Evolutionary conservation across 2,797 vertebrate genomes (phyloP).

Genomic region (Streptopelia turtur): DNA sequence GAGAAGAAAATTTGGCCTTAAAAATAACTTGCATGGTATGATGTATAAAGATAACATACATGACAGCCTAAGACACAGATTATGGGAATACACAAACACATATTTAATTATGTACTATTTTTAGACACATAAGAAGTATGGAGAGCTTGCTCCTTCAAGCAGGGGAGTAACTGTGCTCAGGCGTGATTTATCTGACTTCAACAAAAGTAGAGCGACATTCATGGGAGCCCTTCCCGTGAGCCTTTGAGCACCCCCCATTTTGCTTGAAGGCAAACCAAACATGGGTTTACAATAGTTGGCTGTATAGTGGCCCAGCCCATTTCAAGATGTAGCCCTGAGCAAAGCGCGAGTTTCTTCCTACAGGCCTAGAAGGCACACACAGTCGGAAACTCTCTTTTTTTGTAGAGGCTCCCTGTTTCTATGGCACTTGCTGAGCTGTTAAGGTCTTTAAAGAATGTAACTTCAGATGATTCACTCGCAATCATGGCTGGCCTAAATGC

Average conservation of each 20-base stretch:
- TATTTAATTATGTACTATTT: slow-evolving; percentile 42
- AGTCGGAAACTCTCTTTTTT: background rate
- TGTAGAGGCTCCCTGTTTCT: background rate
- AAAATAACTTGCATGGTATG: slow-evolving; percentile 2
- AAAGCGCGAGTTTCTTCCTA: background rate
- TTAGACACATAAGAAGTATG: background rate
- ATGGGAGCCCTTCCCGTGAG: background rate
- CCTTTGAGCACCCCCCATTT: background rate
- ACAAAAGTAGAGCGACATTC: background rate
- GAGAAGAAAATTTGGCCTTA: slow-evolving; percentile 37
- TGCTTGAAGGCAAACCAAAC: background rate
- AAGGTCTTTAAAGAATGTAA: background rate
- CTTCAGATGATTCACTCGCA: slow-evolving; percentile 9
- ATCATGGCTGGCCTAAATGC: background rate
- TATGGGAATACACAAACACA: background rate
- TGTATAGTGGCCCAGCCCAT: background rate
- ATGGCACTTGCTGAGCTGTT: background rate
- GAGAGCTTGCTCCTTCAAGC: background rate
- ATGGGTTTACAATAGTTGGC: background rate
- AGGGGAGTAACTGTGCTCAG: background rate
- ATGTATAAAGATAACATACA: slow-evolving; percentile 58
- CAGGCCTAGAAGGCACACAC: rapidly evolving
- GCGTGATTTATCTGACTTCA: background rate
- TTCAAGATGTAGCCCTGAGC: background rate
- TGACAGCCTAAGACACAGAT: slow-evolving; percentile 2